A percentile compares a stretch with the other conserved stretches of the same genome.
Evolutionary conservation across 2,888 invertebrate species (phyloP).

Genomic region (Monoplex corrugatus): DNA sequence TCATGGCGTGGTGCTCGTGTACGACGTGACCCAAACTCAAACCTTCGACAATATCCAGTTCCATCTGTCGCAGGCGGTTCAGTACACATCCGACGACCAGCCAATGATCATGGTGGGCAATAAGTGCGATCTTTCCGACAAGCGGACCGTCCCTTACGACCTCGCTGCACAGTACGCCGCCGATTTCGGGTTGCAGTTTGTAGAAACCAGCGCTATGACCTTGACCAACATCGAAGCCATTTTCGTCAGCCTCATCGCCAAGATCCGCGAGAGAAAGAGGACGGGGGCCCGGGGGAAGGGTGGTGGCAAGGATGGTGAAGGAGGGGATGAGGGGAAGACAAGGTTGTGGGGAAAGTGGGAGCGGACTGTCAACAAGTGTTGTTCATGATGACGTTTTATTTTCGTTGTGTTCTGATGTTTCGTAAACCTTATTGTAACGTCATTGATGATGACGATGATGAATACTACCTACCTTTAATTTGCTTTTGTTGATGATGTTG

Average conservation of each 20-base stretch:
- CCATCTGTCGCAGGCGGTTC: constrained; percentile 41
- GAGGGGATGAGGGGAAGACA: background rate
- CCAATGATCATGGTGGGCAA: constrained; percentile 51
- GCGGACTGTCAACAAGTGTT: constrained; percentile 10
- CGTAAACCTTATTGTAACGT: background rate
- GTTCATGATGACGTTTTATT: background rate
- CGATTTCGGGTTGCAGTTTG: constrained; percentile 30
- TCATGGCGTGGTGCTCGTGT: constrained; percentile 45
- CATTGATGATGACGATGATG: background rate
- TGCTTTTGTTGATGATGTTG: background rate
- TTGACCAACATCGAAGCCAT: constrained; percentile 37
- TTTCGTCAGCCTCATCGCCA: constrained; percentile 19
- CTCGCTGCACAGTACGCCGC: constrained; percentile 35
- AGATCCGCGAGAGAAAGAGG: constrained; percentile 40
- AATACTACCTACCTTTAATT: too few relatives aligned
- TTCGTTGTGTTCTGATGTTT: background rate
- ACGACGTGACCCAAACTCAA: constrained; percentile 44
- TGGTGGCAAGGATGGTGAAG: background rate
- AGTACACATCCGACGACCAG: constrained; percentile 46
- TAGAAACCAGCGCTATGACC: constrained; percentile 43
- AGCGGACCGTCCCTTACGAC: constrained; percentile 31
- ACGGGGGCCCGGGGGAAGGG: background rate
- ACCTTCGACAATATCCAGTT: constrained; percentile 49
- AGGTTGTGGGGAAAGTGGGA: constrained; percentile 24
- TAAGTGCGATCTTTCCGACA: constrained; percentile 43